Percentiles rank a stretch among this genome's conserved stretches.
Evolutionary conservation across 2,888 invertebrate genomes (phyloP).

Genomic region (Hirudinaria manillensis): DNA sequence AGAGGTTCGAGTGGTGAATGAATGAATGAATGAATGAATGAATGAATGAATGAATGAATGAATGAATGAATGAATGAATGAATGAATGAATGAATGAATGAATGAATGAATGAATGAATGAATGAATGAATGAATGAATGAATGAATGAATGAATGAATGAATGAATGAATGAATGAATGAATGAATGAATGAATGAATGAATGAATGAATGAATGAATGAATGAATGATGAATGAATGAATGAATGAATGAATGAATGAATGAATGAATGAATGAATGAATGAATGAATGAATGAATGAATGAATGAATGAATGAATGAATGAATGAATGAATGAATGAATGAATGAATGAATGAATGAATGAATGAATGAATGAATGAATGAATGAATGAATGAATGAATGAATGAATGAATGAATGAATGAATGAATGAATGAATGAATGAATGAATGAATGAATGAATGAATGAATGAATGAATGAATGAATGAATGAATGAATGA

Average conservation of each 20-base stretch:
- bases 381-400: neutral
- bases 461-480: neutral
- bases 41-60: conserved; percentile 26
- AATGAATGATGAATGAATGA: conserved; percentile 7
- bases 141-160: conserved; percentile 19
- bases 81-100: conserved; percentile 23
- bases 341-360: neutral
- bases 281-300: neutral
- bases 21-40: conserved; percentile 25
- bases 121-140: conserved; percentile 25
- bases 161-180: conserved; percentile 17
- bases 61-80: conserved; percentile 26
- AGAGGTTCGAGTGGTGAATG: neutral
- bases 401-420: neutral
- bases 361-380: neutral
- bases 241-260: neutral
- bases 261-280: neutral
- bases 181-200: conserved; percentile 15
- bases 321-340: neutral
- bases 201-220: conserved; percentile 7
- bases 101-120: conserved; percentile 26
- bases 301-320: neutral
- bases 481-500: neutral
- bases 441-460: neutral
- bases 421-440: neutral